A percentile compares a stretch with the other conserved stretches of the same genome.
Evolutionary conservation across 2,113 vertebrate species (phyloP).

Genomic region (Cnemophilus loriae): DNA sequence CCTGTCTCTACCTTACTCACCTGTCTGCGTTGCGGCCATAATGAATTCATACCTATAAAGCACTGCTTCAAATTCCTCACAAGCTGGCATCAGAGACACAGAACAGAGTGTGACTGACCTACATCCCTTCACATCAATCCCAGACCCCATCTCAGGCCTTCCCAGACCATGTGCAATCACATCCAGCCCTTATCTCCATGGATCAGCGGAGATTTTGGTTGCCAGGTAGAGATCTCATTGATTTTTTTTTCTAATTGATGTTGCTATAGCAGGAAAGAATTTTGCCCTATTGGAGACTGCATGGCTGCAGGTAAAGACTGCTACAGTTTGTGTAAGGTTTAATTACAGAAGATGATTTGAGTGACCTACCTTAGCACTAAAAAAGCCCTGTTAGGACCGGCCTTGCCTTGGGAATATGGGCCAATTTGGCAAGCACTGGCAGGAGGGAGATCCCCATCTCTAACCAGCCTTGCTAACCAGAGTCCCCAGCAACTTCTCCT

Average conservation of each 20-base stretch:
- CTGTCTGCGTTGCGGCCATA: neutral
- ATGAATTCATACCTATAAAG: neutral
- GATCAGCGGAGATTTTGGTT: neutral
- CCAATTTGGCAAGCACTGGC: neutral
- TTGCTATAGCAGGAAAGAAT: neutral
- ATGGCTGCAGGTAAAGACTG: neutral
- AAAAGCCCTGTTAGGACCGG: neutral
- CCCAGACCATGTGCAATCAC: fast-evolving
- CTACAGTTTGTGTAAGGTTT: neutral
- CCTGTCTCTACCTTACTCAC: neutral
- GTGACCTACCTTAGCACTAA: neutral
- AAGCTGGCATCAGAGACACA: neutral
- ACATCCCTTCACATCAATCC: neutral
- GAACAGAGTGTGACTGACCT: neutral
- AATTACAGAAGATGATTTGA: neutral
- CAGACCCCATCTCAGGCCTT: neutral
- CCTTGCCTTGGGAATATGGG: neutral
- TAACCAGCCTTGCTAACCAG: neutral
- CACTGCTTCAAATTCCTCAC: neutral
- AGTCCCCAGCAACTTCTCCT: neutral
- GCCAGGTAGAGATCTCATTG: neutral
- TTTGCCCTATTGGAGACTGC: neutral
- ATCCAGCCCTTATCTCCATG: neutral
- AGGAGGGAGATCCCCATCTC: neutral
- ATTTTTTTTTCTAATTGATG: slow-evolving; percentile 12